Conservation (phyloP, 2,113 vertebrate species). For the Sitta europaea region DNA sequence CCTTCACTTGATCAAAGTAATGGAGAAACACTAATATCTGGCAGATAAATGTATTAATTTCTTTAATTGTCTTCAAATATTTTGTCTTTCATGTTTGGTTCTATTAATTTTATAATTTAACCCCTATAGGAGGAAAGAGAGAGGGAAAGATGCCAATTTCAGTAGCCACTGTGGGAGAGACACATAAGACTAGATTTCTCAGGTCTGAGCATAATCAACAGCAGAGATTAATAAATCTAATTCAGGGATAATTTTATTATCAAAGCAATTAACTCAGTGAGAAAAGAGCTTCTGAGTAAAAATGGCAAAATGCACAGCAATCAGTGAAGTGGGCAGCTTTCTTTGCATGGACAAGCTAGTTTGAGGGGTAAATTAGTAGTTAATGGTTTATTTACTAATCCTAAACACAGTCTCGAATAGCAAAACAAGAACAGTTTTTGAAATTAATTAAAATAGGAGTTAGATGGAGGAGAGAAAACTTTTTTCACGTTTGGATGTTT, state of each 20-base stretch:
- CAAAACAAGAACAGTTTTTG: not conserved
- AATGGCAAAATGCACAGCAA: not conserved
- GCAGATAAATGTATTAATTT: not conserved
- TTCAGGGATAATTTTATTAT: conserved; percentile 7
- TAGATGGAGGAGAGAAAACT: not conserved
- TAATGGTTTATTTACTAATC: not conserved
- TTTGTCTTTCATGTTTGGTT: not conserved
- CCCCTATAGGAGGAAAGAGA: not conserved
- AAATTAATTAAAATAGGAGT: not conserved
- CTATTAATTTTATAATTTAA: not conserved
- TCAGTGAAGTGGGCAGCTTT: not conserved
- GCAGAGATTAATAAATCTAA: not conserved
- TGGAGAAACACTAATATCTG: not conserved
- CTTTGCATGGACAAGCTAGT: not conserved
- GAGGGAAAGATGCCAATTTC: not conserved
- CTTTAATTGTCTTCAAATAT: not conserved
- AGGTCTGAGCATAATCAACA: not conserved
- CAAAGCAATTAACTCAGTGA: not conserved
- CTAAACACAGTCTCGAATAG: not conserved
- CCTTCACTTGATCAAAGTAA: not conserved
- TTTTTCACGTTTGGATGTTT: not conserved
- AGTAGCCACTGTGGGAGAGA: not conserved
- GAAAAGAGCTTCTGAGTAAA: not conserved
- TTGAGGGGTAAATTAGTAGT: not conserved
- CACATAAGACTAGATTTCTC: not conserved